Conservation (phyloP, 2,888 invertebrate species). For the Gnatocerus cornutus region DNA sequence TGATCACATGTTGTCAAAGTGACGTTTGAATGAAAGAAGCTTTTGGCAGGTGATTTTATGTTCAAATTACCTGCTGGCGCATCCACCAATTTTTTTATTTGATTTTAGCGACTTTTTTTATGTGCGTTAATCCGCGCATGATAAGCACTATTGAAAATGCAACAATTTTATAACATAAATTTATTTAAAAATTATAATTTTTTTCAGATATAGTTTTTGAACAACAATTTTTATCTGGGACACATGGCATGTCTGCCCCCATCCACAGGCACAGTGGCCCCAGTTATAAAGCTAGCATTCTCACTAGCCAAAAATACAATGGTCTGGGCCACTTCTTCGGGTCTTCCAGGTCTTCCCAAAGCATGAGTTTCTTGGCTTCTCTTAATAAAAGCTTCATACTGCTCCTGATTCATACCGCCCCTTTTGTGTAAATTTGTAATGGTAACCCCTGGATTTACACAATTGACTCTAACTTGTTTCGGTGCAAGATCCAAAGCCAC, state of each 20-base stretch:
- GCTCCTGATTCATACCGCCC: constrained; percentile 88
- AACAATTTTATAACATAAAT: no score
- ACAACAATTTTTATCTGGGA: constrained; percentile 71
- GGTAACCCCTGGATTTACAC: constrained; percentile 95
- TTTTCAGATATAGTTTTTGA: no score
- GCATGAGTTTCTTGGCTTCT: constrained; percentile 93
- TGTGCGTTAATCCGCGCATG: no score
- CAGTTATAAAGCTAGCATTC: constrained; percentile 92
- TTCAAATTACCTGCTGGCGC: no score
- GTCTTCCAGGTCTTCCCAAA: constrained; percentile 87
- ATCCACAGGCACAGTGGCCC: constrained; percentile 91
- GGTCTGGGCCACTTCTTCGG: constrained; percentile 90
- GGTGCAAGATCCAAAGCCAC: constrained; percentile 89
- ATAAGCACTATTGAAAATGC: no score
- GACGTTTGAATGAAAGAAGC: no score
- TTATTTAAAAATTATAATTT: no score
- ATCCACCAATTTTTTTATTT: no score
- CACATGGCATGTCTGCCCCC: constrained; percentile 97
- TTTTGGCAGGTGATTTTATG: no score
- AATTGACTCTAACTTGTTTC: constrained; percentile 90
- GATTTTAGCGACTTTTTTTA: no score
- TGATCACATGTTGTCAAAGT: no score
- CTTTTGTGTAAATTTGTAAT: constrained; percentile 90
- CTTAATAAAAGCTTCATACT: constrained; percentile 85
- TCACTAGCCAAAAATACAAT: constrained; percentile 95